A percentile compares a stretch with the other conserved stretches of the same genome.
phyloP scores from a whole-genome alignment of 2,888 invertebrate species.

The Cerastoderma edule region DNA sequence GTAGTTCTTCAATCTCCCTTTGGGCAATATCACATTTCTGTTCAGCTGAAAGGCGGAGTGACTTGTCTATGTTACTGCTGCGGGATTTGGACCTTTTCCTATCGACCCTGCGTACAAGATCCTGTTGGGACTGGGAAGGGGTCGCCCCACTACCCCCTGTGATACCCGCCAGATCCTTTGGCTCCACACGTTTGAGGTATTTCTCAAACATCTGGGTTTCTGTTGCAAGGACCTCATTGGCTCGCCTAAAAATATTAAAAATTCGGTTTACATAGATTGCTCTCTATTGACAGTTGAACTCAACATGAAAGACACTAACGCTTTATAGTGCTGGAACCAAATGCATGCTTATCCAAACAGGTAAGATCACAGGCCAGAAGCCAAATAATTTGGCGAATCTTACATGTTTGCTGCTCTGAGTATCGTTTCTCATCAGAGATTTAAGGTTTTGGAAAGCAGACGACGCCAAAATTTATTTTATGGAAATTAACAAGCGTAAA shows the following conservation, averaged over 20 bases:
- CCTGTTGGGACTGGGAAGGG: slow-evolving; percentile 74
- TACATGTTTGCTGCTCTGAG: too few species aligned
- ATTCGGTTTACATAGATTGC: not conserved
- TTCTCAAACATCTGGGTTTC: slow-evolving; percentile 84
- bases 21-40: slow-evolving; percentile 84
- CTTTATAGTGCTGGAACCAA: too few species aligned
- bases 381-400: too few species aligned
- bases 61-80: slow-evolving; percentile 77
- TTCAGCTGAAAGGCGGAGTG: slow-evolving; percentile 80
- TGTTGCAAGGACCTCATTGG: slow-evolving; percentile 81
- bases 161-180: slow-evolving; percentile 70
- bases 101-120: slow-evolving; percentile 63
- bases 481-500: too few species aligned
- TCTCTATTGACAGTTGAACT: too few species aligned
- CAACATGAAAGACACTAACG: too few species aligned
- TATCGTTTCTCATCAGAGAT: too few species aligned
- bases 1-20: slow-evolving; percentile 82
- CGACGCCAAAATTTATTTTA: too few species aligned
- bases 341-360: too few species aligned
- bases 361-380: too few species aligned
- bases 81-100: slow-evolving; percentile 82
- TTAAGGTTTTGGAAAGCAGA: too few species aligned
- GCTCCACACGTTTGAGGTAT: slow-evolving; percentile 81
- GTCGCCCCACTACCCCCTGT: slow-evolving; percentile 57
- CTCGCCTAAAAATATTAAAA: slow-evolving; percentile 69